A percentile compares a stretch with the other conserved stretches of the same genome.
phyloP scores from a whole-genome alignment of 2,888 invertebrate species.

The Myopa testacea region DNA sequence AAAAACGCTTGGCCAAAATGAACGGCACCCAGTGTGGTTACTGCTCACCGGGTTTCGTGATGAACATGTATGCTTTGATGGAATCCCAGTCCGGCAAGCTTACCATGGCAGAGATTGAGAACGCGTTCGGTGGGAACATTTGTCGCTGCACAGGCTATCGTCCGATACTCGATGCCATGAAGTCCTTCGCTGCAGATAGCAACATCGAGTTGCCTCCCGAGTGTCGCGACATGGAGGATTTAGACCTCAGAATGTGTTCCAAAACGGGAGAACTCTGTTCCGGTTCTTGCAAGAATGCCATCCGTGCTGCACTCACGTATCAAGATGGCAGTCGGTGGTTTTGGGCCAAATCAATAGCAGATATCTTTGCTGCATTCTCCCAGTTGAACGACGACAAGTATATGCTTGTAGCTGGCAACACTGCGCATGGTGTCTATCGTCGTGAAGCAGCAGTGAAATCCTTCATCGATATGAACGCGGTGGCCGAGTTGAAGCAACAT shows the following conservation, averaged over 20 bases:
- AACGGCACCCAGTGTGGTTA: constrained; percentile 82
- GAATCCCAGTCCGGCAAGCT: constrained; percentile 70
- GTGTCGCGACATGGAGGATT: constrained; percentile 69
- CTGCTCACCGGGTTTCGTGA: constrained; percentile 83
- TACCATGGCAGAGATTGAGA: constrained; percentile 77
- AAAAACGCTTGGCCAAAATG: constrained; percentile 74
- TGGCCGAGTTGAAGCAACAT: constrained; percentile 72
- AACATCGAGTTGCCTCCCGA: constrained; percentile 67
- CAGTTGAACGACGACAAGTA: constrained; percentile 67
- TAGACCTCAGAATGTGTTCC: constrained; percentile 67
- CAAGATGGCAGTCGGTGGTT: constrained; percentile 59
- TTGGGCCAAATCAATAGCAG: constrained; percentile 56
- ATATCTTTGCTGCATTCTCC: constrained; percentile 63
- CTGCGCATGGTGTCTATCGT: constrained; percentile 76
- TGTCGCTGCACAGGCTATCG: constrained; percentile 86
- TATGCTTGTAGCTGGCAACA: constrained; percentile 80
- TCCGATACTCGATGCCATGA: constrained; percentile 83
- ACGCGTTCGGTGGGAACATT: constrained; percentile 81
- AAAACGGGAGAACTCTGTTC: constrained; percentile 65
- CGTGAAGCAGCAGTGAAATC: constrained; percentile 63
- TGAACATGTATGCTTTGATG: constrained; percentile 76
- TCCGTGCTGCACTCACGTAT: constrained; percentile 44
- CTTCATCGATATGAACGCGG: constrained; percentile 75
- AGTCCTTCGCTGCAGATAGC: constrained; percentile 76
- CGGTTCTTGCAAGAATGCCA: constrained; percentile 56